phyloP scores from a whole-genome alignment of 2,888 invertebrate genomes.

The Glaucopsyche alexis region DNA sequence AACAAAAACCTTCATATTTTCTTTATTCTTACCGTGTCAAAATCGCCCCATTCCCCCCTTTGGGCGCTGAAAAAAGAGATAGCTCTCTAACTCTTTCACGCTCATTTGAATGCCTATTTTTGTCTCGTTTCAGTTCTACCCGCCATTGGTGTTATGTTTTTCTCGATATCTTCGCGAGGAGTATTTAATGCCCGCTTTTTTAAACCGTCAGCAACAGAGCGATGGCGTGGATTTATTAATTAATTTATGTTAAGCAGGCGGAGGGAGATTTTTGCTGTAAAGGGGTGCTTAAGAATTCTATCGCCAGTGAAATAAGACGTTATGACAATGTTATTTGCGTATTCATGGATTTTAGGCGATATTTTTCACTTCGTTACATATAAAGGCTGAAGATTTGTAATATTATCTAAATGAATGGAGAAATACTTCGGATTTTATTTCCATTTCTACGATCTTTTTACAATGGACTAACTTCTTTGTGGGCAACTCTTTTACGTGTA shows the following conservation, averaged over 20 bases:
- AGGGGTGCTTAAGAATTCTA: slow-evolving; percentile 58
- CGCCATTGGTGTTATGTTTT: slow-evolving; percentile 71
- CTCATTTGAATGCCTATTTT: slow-evolving; percentile 57
- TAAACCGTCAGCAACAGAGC: slow-evolving; percentile 68
- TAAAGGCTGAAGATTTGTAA: slow-evolving; percentile 31
- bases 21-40: slow-evolving; percentile 77
- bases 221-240: slow-evolving; percentile 72
- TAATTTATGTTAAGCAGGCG: slow-evolving; percentile 75
- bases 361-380: slow-evolving; percentile 60
- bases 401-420: slow-evolving; percentile 22
- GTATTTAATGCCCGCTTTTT: slow-evolving; percentile 61
- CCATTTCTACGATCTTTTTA: neutral
- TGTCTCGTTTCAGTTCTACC: slow-evolving; percentile 54
- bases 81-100: slow-evolving; percentile 67
- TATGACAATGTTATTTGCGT: slow-evolving; percentile 54
- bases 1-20: slow-evolving; percentile 79
- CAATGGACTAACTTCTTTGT: neutral
- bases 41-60: slow-evolving; percentile 67
- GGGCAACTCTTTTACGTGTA: neutral
- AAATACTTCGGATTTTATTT: neutral
- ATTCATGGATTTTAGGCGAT: slow-evolving; percentile 54
- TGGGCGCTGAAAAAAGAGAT: slow-evolving; percentile 64
- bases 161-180: slow-evolving; percentile 58
- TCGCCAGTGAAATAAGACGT: slow-evolving; percentile 52
- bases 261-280: slow-evolving; percentile 52